Conservation (phyloP, 2,797 vertebrate species). For the Pipistrellus nathusii region DNA sequence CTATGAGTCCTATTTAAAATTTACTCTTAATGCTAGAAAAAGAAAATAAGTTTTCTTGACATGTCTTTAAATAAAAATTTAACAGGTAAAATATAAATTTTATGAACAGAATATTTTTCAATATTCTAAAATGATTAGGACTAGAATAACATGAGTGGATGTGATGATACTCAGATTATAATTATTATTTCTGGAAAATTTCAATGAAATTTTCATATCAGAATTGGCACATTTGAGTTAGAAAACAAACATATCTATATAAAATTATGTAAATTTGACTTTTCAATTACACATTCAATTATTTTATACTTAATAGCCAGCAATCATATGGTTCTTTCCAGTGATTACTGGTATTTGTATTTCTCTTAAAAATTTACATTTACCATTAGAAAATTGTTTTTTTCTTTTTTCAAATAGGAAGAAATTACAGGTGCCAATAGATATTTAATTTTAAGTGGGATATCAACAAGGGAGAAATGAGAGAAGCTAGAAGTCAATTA, state of each 20-base stretch:
- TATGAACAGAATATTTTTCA: background rate
- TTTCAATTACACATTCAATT: background rate
- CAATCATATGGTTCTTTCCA: background rate
- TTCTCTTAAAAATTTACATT: background rate
- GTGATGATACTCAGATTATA: background rate
- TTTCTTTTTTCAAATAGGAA: background rate
- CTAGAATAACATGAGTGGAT: background rate
- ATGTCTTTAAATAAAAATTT: background rate
- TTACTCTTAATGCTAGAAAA: background rate
- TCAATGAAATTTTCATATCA: background rate
- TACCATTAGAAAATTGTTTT: background rate
- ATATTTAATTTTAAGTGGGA: background rate
- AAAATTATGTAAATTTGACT: background rate
- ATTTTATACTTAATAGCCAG: background rate
- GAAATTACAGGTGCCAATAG: background rate
- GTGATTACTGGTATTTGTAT: background rate
- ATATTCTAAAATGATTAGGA: constrained; percentile 16
- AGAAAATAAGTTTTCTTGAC: background rate
- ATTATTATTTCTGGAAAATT: background rate
- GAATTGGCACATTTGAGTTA: background rate
- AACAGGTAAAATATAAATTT: background rate
- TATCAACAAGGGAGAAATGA: background rate
- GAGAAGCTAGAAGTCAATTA: background rate
- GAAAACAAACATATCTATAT: background rate
- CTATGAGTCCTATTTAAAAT: background rate